phyloP scores from a whole-genome alignment of 2,797 vertebrate species.

The Melanotaenia trifasciata region DNA sequence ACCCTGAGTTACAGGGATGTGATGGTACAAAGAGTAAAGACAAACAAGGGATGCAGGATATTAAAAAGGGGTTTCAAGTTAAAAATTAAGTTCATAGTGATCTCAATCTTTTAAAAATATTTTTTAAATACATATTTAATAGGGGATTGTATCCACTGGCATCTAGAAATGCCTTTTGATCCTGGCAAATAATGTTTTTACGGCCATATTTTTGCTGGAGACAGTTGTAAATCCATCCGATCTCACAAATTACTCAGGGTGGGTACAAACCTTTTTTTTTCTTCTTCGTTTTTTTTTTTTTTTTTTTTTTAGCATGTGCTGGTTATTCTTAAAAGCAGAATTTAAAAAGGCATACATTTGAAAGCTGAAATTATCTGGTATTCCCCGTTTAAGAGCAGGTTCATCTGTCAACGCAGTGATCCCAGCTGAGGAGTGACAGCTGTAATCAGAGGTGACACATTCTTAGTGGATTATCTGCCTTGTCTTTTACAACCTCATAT shows the following conservation, averaged over 20 bases:
- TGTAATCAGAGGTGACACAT: constrained; percentile 71
- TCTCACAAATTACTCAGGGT: constrained; percentile 9
- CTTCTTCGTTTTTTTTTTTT: neutral
- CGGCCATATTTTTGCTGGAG: constrained; percentile 15
- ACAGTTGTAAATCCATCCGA: neutral
- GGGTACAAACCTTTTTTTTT: constrained; percentile 8
- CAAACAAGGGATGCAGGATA: neutral
- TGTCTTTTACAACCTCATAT: constrained; percentile 71
- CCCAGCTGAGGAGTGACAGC: constrained; percentile 59
- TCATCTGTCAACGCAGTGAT: constrained; percentile 64
- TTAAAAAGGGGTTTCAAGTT: neutral
- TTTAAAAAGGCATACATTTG: constrained; percentile 8
- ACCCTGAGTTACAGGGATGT: neutral
- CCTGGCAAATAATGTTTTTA: constrained; percentile 18
- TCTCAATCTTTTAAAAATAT: constrained; percentile 8
- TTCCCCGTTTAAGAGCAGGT: constrained; percentile 54
- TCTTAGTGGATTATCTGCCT: constrained; percentile 70
- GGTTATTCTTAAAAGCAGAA: constrained; percentile 21
- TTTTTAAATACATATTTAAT: constrained; percentile 20
- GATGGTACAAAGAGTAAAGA: constrained; percentile 18
- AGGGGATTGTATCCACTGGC: constrained; percentile 22
- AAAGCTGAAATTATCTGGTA: constrained; percentile 16
- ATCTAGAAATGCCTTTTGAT: constrained; percentile 17
- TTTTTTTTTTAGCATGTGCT: neutral
- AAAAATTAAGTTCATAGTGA: constrained; percentile 36